These are phyloP conservation scores for Machimus rusticus DNA, from an alignment of 2,888 invertebrate genomes.

Conservation along the genomic window DNA sequence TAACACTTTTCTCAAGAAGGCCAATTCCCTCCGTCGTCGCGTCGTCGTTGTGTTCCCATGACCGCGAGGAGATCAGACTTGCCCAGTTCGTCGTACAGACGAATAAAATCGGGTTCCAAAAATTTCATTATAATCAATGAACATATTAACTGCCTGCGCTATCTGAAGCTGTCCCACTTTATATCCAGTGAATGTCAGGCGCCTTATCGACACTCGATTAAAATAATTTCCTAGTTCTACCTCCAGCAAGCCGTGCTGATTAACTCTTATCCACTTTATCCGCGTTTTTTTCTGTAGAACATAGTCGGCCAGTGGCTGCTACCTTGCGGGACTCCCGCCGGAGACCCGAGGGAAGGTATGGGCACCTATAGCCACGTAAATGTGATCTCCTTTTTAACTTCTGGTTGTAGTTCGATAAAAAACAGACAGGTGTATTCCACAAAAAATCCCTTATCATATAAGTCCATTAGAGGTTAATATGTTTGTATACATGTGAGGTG, in stretches of 20 bases:
- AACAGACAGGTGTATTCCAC: conserved; percentile 39
- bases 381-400: conserved; percentile 43
- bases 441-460: conserved; percentile 50
- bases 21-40: not conserved
- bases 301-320: conserved; percentile 25
- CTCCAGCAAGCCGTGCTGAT: conserved; percentile 38
- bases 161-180: conserved; percentile 36
- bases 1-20: conserved; percentile 24
- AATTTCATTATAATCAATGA: conserved; percentile 38
- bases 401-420: conserved; percentile 43
- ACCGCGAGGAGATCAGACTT: not conserved
- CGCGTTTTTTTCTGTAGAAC: conserved; percentile 23
- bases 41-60: conserved; percentile 9
- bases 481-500: conserved; percentile 34
- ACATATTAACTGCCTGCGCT: conserved; percentile 38
- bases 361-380: conserved; percentile 19
- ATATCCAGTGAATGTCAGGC: conserved; percentile 40
- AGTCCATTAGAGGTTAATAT: conserved; percentile 53
- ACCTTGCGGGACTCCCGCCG: conserved; percentile 20
- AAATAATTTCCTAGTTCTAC: conserved; percentile 42
- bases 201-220: conserved; percentile 41
- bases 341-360: not conserved
- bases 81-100: not conserved
- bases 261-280: conserved; percentile 41
- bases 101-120: conserved; percentile 19